These are phyloP conservation scores for Strix occidentalis DNA, from an alignment of 2,797 vertebrate species.

Conservation along the genomic window DNA sequence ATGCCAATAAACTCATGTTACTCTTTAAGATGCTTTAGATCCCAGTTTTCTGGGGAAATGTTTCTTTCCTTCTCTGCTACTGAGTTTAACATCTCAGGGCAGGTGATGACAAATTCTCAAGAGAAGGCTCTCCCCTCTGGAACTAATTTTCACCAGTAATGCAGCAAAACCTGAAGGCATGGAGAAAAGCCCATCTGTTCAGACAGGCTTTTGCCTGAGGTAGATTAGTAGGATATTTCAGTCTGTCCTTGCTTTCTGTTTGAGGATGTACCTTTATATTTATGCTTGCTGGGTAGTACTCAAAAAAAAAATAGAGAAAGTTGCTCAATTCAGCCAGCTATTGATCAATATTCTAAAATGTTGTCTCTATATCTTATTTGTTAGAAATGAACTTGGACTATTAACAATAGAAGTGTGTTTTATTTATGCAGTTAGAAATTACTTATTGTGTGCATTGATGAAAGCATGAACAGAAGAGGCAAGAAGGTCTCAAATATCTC, in stretches of 20 bases:
- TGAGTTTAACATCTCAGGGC: not conserved
- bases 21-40: not conserved
- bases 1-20: not conserved
- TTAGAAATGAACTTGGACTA: not conserved
- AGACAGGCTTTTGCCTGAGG: not conserved
- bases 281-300: not conserved
- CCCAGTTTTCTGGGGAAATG: not conserved
- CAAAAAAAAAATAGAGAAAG: not conserved
- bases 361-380: not conserved
- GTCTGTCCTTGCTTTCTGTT: not conserved
- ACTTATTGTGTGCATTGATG: not conserved
- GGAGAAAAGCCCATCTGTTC: not conserved
- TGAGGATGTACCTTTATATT: not conserved
- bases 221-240: not conserved
- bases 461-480: not conserved
- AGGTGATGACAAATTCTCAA: not conserved
- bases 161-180: not conserved
- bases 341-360: not conserved
- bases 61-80: not conserved
- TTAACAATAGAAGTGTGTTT: not conserved
- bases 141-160: slow-evolving; percentile 23
- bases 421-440: not conserved
- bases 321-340: not conserved
- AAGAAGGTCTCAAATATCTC: not conserved
- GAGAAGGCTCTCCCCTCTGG: not conserved